Conservation (phyloP, 2,888 invertebrate genomes). For the Drosophila atroscutellata region DNA sequence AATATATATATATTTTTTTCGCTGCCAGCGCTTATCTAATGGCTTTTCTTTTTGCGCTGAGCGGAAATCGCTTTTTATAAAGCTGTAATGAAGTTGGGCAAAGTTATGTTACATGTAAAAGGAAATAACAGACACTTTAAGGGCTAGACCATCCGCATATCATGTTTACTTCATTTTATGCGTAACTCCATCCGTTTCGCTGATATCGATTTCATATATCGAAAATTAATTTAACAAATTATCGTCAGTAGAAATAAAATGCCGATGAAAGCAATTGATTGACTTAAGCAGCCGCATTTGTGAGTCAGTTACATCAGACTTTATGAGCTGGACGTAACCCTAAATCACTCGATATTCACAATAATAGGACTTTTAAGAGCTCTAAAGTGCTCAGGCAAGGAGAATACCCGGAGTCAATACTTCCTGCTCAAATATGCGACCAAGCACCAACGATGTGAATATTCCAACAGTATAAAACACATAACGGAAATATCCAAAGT, state of each 20-base stretch:
- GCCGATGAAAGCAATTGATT: conserved; percentile 71
- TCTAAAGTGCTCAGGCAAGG: conserved; percentile 62
- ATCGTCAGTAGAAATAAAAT: conserved; percentile 8
- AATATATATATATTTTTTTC: too few relatives aligned
- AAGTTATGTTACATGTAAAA: too few relatives aligned
- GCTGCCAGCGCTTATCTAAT: too few relatives aligned
- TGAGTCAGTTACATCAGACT: conserved; percentile 5
- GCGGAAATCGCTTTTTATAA: too few relatives aligned
- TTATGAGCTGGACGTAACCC: conserved; percentile 34
- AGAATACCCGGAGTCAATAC: conserved; percentile 47
- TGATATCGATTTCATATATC: background rate
- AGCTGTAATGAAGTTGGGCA: too few relatives aligned
- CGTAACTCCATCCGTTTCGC: too few relatives aligned
- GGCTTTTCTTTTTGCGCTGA: too few relatives aligned
- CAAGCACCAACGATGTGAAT: conserved; percentile 19
- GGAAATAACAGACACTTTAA: too few relatives aligned
- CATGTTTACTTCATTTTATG: too few relatives aligned
- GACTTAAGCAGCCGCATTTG: conserved; percentile 37
- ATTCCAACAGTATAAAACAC: background rate
- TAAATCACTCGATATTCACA: conserved; percentile 73
- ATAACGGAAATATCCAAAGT: conserved; percentile 10
- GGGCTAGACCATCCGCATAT: too few relatives aligned
- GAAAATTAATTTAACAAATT: background rate
- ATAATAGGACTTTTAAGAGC: conserved; percentile 69
- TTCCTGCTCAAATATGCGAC: conserved; percentile 45